These are phyloP conservation scores for Aphidoletes aphidimyza DNA, from an alignment of 2,888 invertebrate species.

Conservation along the genomic window DNA sequence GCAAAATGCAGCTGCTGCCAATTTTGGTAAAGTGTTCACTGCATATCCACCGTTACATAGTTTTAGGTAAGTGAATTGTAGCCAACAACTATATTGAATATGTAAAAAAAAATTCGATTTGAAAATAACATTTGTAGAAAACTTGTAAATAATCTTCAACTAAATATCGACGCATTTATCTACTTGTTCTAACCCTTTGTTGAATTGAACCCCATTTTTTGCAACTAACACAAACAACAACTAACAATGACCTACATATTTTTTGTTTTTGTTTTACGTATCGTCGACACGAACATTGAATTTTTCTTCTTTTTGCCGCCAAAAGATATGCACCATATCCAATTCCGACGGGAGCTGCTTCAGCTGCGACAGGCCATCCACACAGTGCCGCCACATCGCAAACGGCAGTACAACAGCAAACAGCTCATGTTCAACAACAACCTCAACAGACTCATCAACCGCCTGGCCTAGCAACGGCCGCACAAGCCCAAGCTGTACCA, in stretches of 20 bases:
- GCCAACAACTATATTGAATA: neutral
- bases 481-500: conserved; percentile 71
- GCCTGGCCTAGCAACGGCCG: conserved; percentile 63
- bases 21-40: conserved; percentile 75
- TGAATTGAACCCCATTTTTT: neutral
- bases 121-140: neutral
- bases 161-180: neutral
- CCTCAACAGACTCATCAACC: conserved; percentile 40
- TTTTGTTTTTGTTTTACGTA: too few relatives aligned
- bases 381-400: conserved; percentile 64
- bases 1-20: conserved; percentile 72
- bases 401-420: conserved; percentile 67
- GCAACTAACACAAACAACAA: neutral
- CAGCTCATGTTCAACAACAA: conserved; percentile 62
- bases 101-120: too few relatives aligned
- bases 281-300: neutral
- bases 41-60: conserved; percentile 70
- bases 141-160: neutral
- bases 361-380: conserved; percentile 66
- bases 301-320: conserved; percentile 65
- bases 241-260: neutral
- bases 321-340: conserved; percentile 75
- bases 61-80: conserved; percentile 64
- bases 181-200: neutral
- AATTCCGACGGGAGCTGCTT: conserved; percentile 68